phyloP scores from a whole-genome alignment of 2,113 vertebrate species.

The Elephantulus edwardii region DNA sequence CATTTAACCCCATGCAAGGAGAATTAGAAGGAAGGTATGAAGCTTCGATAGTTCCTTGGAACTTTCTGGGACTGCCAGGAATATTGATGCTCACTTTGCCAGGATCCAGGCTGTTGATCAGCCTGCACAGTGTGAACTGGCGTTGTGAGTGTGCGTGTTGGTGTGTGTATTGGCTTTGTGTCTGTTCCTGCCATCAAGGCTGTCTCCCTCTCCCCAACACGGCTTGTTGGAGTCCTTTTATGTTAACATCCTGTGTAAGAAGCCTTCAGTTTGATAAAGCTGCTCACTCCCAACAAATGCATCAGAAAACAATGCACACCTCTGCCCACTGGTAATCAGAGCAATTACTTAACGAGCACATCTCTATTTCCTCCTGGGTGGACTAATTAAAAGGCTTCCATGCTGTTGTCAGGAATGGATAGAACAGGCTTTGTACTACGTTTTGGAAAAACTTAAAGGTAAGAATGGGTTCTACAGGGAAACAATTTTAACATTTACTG shows the following conservation, averaged over 20 bases:
- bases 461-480: not conserved
- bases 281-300: constrained; percentile 18
- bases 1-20: not conserved
- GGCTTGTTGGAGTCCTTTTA: constrained; percentile 57
- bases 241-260: constrained; percentile 55
- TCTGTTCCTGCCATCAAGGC: not conserved
- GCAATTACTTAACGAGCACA: constrained; percentile 59
- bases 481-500: not conserved
- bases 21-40: not conserved
- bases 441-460: constrained; percentile 53
- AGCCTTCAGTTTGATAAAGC: constrained; percentile 32
- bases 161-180: not conserved
- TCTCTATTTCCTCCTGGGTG: constrained; percentile 62
- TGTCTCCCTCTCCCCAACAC: not conserved
- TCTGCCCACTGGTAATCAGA: constrained; percentile 65
- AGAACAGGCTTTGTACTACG: constrained; percentile 5
- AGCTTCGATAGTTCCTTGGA: constrained; percentile 4
- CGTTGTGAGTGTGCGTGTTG: not conserved
- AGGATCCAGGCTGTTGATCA: not conserved
- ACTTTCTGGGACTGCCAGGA: not conserved
- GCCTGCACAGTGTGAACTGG: constrained; percentile 8
- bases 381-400: constrained; percentile 76
- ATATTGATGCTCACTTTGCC: constrained; percentile 30
- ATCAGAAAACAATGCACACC: constrained; percentile 55
- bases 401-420: constrained; percentile 64